These are phyloP conservation scores for Aphyosemion australe DNA, from an alignment of 2,113 vertebrate species.

Conservation along the genomic window DNA sequence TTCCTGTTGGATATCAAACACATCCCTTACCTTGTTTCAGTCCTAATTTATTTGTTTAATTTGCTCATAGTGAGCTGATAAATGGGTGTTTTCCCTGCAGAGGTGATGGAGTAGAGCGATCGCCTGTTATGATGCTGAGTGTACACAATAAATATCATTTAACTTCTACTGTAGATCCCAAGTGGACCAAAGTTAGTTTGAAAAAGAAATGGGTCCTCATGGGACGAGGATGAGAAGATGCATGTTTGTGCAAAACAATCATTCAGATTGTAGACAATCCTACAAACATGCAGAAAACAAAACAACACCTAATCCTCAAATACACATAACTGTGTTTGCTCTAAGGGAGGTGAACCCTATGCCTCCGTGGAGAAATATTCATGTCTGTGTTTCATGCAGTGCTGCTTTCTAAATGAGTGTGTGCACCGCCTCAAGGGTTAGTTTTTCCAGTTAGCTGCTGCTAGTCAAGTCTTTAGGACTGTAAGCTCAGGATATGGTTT, in stretches of 20 bases:
- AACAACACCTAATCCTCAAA: slow-evolving; percentile 22
- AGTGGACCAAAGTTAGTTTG: no score
- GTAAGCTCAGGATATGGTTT: slow-evolving; percentile 33
- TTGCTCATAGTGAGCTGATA: slow-evolving; percentile 47
- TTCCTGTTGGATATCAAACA: slow-evolving; percentile 19
- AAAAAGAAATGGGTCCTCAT: not conserved
- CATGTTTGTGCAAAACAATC: not conserved
- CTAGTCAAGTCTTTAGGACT: slow-evolving; percentile 27
- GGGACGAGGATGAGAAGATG: not conserved
- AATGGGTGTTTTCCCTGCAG: slow-evolving; percentile 36
- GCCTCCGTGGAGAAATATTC: slow-evolving; percentile 10
- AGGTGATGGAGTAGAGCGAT: slow-evolving; percentile 46
- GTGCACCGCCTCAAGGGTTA: slow-evolving; percentile 17
- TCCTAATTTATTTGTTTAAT: slow-evolving; percentile 51
- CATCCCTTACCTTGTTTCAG: slow-evolving; percentile 26
- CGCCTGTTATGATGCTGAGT: slow-evolving; percentile 19
- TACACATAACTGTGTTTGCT: slow-evolving; percentile 12
- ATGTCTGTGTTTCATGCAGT: slow-evolving; percentile 25
- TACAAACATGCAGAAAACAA: not conserved
- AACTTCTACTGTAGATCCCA: slow-evolving; percentile 8
- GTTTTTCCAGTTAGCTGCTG: slow-evolving; percentile 48
- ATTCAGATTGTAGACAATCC: not conserved
- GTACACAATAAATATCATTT: slow-evolving; percentile 27
- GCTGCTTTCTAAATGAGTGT: slow-evolving; percentile 29
- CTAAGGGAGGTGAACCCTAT: not conserved